A percentile compares a stretch with the other conserved stretches of the same genome.
These are phyloP conservation scores for Bradypodion pumilum DNA, from an alignment of 2,797 vertebrate species.

Conservation along the genomic window DNA sequence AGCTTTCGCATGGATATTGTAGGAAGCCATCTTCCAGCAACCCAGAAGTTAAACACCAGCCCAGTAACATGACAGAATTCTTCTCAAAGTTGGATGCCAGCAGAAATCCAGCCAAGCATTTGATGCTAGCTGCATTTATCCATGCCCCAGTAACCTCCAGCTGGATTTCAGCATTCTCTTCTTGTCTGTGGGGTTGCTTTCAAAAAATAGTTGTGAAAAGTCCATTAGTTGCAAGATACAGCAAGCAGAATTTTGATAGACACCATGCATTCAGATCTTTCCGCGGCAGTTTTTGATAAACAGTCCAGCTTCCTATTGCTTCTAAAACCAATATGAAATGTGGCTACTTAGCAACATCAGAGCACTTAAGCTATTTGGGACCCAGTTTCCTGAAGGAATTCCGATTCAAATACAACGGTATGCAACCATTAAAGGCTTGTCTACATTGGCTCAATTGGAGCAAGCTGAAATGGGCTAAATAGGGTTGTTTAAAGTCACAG, in stretches of 20 bases:
- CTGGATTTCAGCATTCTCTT: neutral
- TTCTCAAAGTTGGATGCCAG: neutral
- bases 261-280: neutral
- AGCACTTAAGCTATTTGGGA: neutral
- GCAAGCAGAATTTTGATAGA: neutral
- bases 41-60: neutral
- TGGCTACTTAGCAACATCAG: neutral
- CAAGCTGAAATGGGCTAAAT: no score
- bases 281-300: neutral
- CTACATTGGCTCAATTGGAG: no score
- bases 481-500: no score
- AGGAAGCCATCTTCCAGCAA: no score
- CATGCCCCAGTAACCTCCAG: neutral
- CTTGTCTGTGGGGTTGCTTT: neutral
- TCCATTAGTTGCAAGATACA: neutral
- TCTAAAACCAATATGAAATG: neutral
- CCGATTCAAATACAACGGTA: no score
- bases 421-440: neutral
- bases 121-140: neutral
- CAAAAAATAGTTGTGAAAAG: neutral
- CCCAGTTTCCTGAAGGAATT: no score
- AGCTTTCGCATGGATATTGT: neutral
- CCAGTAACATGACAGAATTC: neutral
- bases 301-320: neutral
- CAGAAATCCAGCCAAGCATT: constrained; percentile 8